Conservation (phyloP, 2,797 vertebrate species). For the Notolabrus celidotus region DNA sequence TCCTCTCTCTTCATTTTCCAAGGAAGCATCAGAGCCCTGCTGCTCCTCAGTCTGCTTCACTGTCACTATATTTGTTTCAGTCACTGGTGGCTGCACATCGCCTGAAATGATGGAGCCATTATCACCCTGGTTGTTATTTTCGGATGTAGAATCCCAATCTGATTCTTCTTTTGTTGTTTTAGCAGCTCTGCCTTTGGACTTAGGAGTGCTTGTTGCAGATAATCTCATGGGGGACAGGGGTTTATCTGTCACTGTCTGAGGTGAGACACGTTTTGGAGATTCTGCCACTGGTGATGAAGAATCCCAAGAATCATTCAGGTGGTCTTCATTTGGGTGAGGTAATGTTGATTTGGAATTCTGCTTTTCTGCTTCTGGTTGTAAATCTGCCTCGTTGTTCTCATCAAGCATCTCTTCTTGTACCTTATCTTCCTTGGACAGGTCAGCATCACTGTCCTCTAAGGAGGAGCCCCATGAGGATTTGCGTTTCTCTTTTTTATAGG, state of each 20-base stretch:
- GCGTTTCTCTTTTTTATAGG: slow-evolving; percentile 30
- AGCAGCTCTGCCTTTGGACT: slow-evolving; percentile 12
- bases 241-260: slow-evolving; percentile 18
- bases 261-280: slow-evolving; percentile 42
- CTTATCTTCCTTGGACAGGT: slow-evolving; percentile 35
- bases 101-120: neutral
- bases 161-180: slow-evolving; percentile 48
- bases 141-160: slow-evolving; percentile 69
- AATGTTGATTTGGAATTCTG: slow-evolving; percentile 26
- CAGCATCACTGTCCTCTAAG: slow-evolving; percentile 57
- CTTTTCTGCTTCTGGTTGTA: slow-evolving; percentile 19
- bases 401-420: slow-evolving; percentile 16
- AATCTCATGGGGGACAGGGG: slow-evolving; percentile 9
- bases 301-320: slow-evolving; percentile 39
- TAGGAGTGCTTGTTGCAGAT: slow-evolving; percentile 14
- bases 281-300: slow-evolving; percentile 34
- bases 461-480: slow-evolving; percentile 77
- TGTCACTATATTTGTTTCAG: slow-evolving; percentile 3
- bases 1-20: slow-evolving; percentile 35
- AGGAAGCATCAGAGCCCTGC: slow-evolving; percentile 23
- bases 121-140: slow-evolving; percentile 46
- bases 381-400: slow-evolving; percentile 29
- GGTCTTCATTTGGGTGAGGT: slow-evolving; percentile 39
- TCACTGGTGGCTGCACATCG: slow-evolving; percentile 10
- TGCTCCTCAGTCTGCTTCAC: slow-evolving; percentile 16